These are phyloP conservation scores for Pogonocichla stellata DNA, from an alignment of 2,113 vertebrate genomes.

Conservation along the genomic window DNA sequence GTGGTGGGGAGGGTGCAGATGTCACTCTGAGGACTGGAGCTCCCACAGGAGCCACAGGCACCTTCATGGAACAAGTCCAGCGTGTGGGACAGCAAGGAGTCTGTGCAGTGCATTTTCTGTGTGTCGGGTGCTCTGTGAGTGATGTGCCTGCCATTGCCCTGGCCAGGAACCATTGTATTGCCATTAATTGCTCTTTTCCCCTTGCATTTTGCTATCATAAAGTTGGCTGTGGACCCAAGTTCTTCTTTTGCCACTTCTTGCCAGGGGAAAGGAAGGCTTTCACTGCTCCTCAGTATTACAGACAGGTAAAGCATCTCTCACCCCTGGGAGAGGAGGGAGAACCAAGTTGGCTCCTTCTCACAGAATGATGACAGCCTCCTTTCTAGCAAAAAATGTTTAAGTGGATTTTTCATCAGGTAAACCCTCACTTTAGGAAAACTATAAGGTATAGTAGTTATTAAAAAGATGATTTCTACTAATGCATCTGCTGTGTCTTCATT, in stretches of 20 bases:
- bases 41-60: fast-evolving
- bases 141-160: not conserved
- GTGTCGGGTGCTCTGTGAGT: not conserved
- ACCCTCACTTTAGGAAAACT: not conserved
- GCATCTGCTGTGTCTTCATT: constrained; percentile 41
- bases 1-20: not conserved
- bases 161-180: not conserved
- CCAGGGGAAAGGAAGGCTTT: not conserved
- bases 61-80: not conserved
- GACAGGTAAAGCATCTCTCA: not conserved
- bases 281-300: not conserved
- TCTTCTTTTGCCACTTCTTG: not conserved
- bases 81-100: not conserved
- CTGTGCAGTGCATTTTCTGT: not conserved
- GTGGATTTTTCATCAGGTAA: constrained; percentile 30
- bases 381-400: not conserved
- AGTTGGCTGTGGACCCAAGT: not conserved
- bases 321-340: not conserved
- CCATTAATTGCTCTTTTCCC: not conserved
- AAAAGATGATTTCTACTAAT: constrained; percentile 55
- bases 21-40: fast-evolving
- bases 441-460: constrained; percentile 30
- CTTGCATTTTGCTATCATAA: not conserved
- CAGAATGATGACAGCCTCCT: not conserved
- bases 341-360: not conserved